Evolutionary conservation across 2,888 invertebrate species (phyloP), one percentile per base, ranked within the genome.

Genomic region (Minunthozetes semirufus): DNA sequence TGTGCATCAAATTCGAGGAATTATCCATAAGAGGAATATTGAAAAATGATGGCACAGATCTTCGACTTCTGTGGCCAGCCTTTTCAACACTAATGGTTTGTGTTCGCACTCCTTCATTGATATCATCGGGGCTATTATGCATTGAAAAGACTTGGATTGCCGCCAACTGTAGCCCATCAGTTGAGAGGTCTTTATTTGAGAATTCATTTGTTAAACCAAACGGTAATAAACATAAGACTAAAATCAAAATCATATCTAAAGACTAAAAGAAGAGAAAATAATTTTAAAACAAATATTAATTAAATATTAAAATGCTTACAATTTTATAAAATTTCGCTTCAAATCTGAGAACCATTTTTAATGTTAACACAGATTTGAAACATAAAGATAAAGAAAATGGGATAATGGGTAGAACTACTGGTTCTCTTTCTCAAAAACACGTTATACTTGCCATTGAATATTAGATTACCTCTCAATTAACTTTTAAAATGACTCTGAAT

Each of bases 1-100:
- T 72, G 1, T 72, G 73, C 77, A 76, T 76, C 56, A 77, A 77
- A 15, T 68, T 29, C 6, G 27, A 15, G 3, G 42, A 19, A 15
- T 38, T 68, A 15, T 68, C 42, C 42, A 63, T 17, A 38, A n/a
- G 11, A 1, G 77, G 75, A 33, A 63, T 71, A 13, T 73, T 38
- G 38, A 74, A 76, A 1, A 71, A 33, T 0, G 75, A 75, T 6
- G 75, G 71, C 13, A 63, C 38, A 15, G 63, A 33, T 38, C 63
- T 4, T 38, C 38, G 29, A 38, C 63, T 63, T 17, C 63, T 25
- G 1, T 27, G 19, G 9, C 27, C n/a, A 17, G 5, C 33, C 2
- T 38, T 27, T 33, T 63, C 61, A 3, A 29, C n/a, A n/a, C n/a
- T n/a, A 25, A 19, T 5, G 13, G 4, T 22, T 22, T 19, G 3